A percentile compares a stretch with the other conserved stretches of the same genome.
phyloP scores from a whole-genome alignment of 2,797 vertebrate genomes.

The Spinus pinus region DNA sequence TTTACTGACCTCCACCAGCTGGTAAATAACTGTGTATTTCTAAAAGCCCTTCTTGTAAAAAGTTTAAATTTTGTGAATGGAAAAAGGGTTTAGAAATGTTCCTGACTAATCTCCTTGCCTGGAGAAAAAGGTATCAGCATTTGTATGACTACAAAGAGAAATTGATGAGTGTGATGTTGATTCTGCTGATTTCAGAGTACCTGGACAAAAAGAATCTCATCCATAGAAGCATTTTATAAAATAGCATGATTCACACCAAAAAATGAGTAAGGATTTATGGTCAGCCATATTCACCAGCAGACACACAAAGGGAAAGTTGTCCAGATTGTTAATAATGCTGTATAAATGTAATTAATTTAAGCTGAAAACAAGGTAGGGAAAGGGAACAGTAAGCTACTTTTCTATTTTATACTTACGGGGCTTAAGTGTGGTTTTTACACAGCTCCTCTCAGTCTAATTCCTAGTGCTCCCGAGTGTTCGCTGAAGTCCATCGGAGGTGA shows the following conservation, averaged over 20 bases:
- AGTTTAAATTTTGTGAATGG: not conserved
- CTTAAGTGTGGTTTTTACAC: not conserved
- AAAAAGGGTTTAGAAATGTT: not conserved
- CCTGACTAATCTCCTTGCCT: not conserved
- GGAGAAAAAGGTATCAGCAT: not conserved
- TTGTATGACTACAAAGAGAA: not conserved
- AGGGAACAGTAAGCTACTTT: not conserved
- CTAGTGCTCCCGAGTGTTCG: accelerated
- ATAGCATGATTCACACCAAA: not conserved
- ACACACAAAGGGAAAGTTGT: not conserved
- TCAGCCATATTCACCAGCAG: not conserved
- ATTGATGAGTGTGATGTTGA: not conserved
- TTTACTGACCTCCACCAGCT: not conserved
- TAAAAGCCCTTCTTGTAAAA: not conserved
- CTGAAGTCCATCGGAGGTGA: accelerated
- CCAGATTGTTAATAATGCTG: not conserved
- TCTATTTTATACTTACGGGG: not conserved
- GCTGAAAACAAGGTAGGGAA: not conserved
- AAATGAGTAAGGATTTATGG: not conserved
- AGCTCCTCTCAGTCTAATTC: not conserved
- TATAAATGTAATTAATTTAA: not conserved
- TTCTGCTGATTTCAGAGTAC: not conserved
- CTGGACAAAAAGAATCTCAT: not conserved
- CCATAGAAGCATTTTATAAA: not conserved
- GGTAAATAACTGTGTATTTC: not conserved